Base-by-base conservation (phyloP, 1,140 invertebrate genomes). In the Lucilia sericata region DNA sequence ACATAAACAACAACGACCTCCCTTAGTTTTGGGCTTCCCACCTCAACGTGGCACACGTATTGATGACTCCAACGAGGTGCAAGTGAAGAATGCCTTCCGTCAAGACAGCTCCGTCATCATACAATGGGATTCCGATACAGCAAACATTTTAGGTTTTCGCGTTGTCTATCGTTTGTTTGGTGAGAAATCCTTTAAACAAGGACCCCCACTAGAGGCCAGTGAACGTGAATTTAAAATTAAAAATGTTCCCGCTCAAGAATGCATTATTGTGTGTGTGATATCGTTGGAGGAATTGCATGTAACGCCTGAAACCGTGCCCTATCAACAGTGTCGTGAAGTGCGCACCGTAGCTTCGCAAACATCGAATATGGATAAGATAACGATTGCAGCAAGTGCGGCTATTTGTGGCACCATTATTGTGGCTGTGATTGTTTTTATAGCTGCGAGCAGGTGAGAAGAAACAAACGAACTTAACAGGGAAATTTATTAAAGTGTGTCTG, bases 351-450 rank as follows among this genome's bases (percentile, higher is more conserved):
- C 94, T 81, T 95, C 95, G 49, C 94, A 95, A 17, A 94, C 95
- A 36, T 96, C 95, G 14, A 96, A 97, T 91, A 97, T 98, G 95
- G 97, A 98, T 90, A 97, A 97, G 90, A 97, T 98, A 87, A 98
- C 97, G 30, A 98, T 98, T 86, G 97, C 95, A 13, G 97, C 97
- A 2, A 97, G 96, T 87, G 97, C 97, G 10, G 96, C 96, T n/a
- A 97, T 98, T 87, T 98, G 96, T 90, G 96, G 95, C n/a, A 97
- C 96, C 30, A 97, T 98, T 85, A 95, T 98, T 60, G 94, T 98
- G 42, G 97, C 96, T 1, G 95, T 96, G 12, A 94, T 98, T 82
- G 94, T 98, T 82, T 97, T 98, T 89, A 94, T 97, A 47, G 96
- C 96, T 49, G 96, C 96, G 17, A 96, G 95, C 86, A 93, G 95